Evolutionary conservation across 2,888 invertebrate species (phyloP).

Genomic region (Drosophila limbata): DNA sequence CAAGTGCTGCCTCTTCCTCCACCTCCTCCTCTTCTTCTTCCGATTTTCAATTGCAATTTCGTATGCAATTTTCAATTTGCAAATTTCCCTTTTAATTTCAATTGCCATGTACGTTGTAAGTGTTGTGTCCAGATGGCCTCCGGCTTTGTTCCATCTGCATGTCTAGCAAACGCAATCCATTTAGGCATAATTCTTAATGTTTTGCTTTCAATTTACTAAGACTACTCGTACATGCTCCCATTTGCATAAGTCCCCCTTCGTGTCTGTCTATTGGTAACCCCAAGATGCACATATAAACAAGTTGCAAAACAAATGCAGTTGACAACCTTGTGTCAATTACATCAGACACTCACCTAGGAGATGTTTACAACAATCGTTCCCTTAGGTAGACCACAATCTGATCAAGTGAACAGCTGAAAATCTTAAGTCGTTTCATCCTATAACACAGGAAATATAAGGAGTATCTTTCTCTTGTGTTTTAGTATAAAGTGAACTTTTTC

Average conservation of each 20-base stretch:
- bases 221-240: constrained; percentile 62
- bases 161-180: constrained; percentile 50
- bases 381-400: constrained; percentile 57
- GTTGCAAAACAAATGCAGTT: constrained; percentile 72
- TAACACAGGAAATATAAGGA: not conserved
- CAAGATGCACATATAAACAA: constrained; percentile 38
- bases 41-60: constrained; percentile 24
- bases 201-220: constrained; percentile 78
- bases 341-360: constrained; percentile 22
- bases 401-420: constrained; percentile 40
- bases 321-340: constrained; percentile 53
- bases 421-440: constrained; percentile 59
- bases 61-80: constrained; percentile 35
- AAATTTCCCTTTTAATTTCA: constrained; percentile 44
- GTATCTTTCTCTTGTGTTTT: not conserved
- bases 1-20: constrained; percentile 3
- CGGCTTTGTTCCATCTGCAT: not conserved
- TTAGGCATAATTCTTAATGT: constrained; percentile 80
- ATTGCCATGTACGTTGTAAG: constrained; percentile 59
- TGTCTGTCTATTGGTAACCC: constrained; percentile 10
- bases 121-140: constrained; percentile 61
- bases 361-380: constrained; percentile 10
- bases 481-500: not conserved
- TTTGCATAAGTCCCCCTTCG: constrained; percentile 65
- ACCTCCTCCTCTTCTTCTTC: not conserved